Percentiles rank a stretch among this genome's conserved stretches.
phyloP scores from a whole-genome alignment of 2,888 invertebrate genomes.

The Caenorhabditis sp. region DNA sequence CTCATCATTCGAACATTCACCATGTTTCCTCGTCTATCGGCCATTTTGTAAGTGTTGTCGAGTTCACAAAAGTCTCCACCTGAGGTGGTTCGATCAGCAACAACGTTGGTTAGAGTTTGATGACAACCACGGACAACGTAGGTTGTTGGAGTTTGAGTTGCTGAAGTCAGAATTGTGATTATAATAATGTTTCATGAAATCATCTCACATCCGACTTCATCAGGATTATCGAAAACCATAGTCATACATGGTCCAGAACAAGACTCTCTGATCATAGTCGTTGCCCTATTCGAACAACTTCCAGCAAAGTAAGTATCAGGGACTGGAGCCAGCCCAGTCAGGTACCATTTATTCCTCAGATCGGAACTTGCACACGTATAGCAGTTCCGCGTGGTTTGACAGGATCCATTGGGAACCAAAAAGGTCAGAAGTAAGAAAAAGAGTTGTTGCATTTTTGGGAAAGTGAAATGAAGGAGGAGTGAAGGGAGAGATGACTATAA shows the following conservation, averaged over 20 bases:
- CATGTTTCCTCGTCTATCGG: slow-evolving; percentile 55
- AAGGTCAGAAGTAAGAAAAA: slow-evolving; percentile 1
- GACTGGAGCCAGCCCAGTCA: slow-evolving; percentile 70
- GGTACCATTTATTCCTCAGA: slow-evolving; percentile 65
- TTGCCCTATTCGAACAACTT: slow-evolving; percentile 24
- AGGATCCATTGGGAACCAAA: neutral
- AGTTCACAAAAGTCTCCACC: slow-evolving; percentile 64
- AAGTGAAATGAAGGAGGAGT: slow-evolving; percentile 33
- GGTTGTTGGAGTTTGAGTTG: slow-evolving; percentile 10
- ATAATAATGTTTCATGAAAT: slow-evolving; percentile 2
- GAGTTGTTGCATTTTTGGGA: neutral
- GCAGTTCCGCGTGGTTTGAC: slow-evolving; percentile 40
- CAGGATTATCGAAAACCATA: slow-evolving; percentile 70
- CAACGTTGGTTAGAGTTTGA: slow-evolving; percentile 63
- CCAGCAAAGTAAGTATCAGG: slow-evolving; percentile 46
- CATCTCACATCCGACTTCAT: slow-evolving; percentile 38
- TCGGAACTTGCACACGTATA: slow-evolving; percentile 43
- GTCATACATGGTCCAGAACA: slow-evolving; percentile 73
- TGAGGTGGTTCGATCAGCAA: slow-evolving; percentile 24
- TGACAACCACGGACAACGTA: slow-evolving; percentile 70
- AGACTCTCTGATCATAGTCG: slow-evolving; percentile 27
- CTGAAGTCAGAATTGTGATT: slow-evolving; percentile 17
- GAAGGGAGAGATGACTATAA: slow-evolving; percentile 47
- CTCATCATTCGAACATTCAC: slow-evolving; percentile 62
- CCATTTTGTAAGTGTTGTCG: slow-evolving; percentile 64